phyloP scores from a whole-genome alignment of 2,797 vertebrate genomes.

The Coregonus ussuriensis region DNA sequence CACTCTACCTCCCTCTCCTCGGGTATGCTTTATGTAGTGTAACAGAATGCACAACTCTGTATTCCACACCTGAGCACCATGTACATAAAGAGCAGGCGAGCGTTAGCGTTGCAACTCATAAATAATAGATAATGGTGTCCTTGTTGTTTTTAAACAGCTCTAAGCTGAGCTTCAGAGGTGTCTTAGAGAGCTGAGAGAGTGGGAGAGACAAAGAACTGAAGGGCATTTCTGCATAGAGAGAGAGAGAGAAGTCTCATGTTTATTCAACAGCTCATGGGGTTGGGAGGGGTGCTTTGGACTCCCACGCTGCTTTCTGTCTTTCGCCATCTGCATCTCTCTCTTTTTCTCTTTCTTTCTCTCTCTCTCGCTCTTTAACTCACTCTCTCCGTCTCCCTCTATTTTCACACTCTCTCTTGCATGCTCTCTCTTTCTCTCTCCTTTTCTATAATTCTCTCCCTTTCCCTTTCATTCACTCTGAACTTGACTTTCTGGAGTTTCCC shows the following conservation, averaged over 20 bases:
- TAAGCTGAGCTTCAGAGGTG: constrained; percentile 39
- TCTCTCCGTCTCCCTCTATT: not conserved
- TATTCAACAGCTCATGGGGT: constrained; percentile 48
- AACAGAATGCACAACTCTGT: constrained; percentile 18
- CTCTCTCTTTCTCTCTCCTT: not conserved
- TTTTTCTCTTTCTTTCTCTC: not conserved
- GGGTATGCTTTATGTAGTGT: not conserved
- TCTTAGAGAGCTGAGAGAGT: constrained; percentile 28
- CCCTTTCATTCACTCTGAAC: constrained; percentile 21
- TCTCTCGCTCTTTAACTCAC: not conserved
- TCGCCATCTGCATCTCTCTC: not conserved
- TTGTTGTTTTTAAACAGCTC: constrained; percentile 48
- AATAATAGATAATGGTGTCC: constrained; percentile 49
- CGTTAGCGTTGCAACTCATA: not conserved
- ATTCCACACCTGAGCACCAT: constrained; percentile 8
- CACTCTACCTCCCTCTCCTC: not conserved
- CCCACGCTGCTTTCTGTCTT: constrained; percentile 12
- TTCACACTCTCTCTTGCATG: not conserved
- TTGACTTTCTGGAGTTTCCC: constrained; percentile 43
- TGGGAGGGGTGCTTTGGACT: constrained; percentile 22
- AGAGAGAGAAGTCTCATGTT: constrained; percentile 39
- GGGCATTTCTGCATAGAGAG: constrained; percentile 36
- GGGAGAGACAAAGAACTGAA: constrained; percentile 29
- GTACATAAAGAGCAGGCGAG: constrained; percentile 32
- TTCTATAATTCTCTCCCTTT: not conserved